Conservation (phyloP, 2,888 invertebrate species). For the Torymus tubicola region DNA sequence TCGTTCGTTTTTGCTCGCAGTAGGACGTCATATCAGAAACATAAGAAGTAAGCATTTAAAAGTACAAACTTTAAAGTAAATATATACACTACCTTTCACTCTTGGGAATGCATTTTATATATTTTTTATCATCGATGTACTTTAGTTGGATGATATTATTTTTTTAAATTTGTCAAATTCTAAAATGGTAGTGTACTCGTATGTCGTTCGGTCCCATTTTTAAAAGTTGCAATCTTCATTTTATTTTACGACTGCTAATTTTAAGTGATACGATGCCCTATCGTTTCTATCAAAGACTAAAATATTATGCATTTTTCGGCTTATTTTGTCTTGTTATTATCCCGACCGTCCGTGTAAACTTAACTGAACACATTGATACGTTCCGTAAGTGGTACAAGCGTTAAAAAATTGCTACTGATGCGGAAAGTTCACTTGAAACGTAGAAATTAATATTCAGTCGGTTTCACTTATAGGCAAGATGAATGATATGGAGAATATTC, state of each 20-base stretch:
- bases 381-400: constrained; percentile 25
- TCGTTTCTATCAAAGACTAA: constrained; percentile 7
- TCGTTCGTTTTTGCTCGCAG: neutral
- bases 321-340: constrained; percentile 20
- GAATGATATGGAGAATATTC: too few relatives aligned
- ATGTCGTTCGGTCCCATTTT: too few relatives aligned
- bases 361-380: constrained; percentile 22
- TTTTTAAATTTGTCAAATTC: too few relatives aligned
- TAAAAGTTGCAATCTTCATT: neutral
- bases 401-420: neutral
- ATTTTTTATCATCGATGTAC: neutral
- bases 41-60: constrained; percentile 1
- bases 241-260: constrained; percentile 19
- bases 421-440: constrained; percentile 16
- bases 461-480: too few relatives aligned
- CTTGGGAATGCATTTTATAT: neutral
- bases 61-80: constrained; percentile 15
- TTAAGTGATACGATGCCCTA: constrained; percentile 19
- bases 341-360: constrained; percentile 37
- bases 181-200: too few relatives aligned
- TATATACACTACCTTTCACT: neutral
- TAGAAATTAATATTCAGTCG: constrained; percentile 3
- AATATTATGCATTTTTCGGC: constrained; percentile 31
- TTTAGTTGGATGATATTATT: neutral
- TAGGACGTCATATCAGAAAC: constrained; percentile 11